Percentiles rank a stretch among this genome's conserved stretches.
Evolutionary conservation across 2,797 vertebrate genomes (phyloP).

Genomic region (Rousettus madagascariensis): DNA sequence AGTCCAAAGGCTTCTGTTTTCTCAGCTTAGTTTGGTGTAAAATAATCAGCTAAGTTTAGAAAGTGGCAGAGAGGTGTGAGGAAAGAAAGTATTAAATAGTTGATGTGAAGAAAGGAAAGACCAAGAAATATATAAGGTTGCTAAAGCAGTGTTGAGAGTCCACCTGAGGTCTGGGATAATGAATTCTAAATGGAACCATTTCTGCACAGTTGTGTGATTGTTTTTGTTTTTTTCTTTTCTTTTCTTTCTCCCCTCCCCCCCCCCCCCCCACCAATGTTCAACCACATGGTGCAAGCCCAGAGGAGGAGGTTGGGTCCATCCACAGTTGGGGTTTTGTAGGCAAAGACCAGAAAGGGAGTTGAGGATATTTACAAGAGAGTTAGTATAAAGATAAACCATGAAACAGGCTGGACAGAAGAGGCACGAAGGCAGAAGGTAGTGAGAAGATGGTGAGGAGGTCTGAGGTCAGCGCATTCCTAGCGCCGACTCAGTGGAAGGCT

Average conservation of each 20-base stretch:
- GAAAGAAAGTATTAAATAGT: not conserved
- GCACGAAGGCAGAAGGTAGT: not conserved
- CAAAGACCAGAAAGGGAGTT: conserved; percentile 1
- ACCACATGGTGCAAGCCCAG: not conserved
- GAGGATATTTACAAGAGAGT: not conserved
- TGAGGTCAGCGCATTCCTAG: not conserved
- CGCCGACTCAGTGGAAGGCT: not conserved
- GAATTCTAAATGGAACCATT: not conserved
- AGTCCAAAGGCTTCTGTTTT: not conserved
- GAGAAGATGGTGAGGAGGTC: not conserved
- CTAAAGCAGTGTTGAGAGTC: not conserved
- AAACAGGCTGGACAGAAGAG: not conserved
- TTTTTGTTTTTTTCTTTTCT: not conserved
- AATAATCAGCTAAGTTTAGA: not conserved
- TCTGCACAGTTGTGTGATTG: not conserved
- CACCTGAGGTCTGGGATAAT: not conserved
- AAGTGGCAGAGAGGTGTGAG: not conserved
- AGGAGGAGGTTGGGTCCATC: not conserved
- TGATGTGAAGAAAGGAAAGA: not conserved
- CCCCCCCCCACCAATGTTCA: not conserved
- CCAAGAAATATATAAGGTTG: not conserved
- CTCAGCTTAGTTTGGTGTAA: conserved; percentile 18
- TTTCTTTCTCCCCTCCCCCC: not conserved
- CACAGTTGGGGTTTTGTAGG: not conserved
- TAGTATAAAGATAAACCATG: not conserved